Conservation (phyloP, 2,888 invertebrate genomes). For the Frankliniella intonsa region DNA sequence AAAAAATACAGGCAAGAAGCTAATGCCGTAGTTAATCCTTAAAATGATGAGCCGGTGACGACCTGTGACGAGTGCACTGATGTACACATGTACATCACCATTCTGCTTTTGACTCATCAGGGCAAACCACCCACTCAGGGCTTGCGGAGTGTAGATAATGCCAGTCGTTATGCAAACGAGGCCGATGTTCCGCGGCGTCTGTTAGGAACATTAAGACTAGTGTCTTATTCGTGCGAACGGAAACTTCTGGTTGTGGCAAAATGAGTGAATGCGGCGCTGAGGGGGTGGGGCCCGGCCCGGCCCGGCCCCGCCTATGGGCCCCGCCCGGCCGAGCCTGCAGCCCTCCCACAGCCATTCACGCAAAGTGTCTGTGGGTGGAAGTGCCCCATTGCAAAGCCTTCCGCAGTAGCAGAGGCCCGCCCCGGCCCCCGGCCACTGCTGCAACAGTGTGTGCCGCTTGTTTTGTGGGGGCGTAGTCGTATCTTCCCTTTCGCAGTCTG, state of each 20-base stretch:
- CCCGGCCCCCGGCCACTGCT: too few relatives aligned
- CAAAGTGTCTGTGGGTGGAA: background rate
- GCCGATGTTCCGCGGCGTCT: background rate
- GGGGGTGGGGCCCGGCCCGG: background rate
- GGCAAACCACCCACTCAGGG: too few relatives aligned
- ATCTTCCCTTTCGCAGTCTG: too few relatives aligned
- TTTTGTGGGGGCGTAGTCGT: too few relatives aligned
- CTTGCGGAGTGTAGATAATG: conserved; percentile 3
- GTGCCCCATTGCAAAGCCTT: background rate
- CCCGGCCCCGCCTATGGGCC: background rate
- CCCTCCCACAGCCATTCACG: background rate
- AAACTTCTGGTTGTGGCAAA: conserved; percentile 25
- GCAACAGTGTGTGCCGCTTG: background rate
- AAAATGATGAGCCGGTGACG: too few relatives aligned
- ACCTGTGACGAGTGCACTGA: too few relatives aligned
- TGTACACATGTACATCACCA: too few relatives aligned
- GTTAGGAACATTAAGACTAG: conserved; percentile 13
- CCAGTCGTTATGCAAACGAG: conserved; percentile 16
- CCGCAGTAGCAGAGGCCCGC: too few relatives aligned
- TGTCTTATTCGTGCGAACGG: conserved; percentile 16
- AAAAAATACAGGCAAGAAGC: too few relatives aligned
- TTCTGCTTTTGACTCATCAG: too few relatives aligned
- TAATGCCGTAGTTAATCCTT: too few relatives aligned
- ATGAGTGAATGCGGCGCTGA: conserved; percentile 7
- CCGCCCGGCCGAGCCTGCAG: too few relatives aligned